Evolutionary conservation across 2,888 invertebrate genomes (phyloP), one percentile per base, ranked within the genome.

Genomic region (Noctua pronuba): DNA sequence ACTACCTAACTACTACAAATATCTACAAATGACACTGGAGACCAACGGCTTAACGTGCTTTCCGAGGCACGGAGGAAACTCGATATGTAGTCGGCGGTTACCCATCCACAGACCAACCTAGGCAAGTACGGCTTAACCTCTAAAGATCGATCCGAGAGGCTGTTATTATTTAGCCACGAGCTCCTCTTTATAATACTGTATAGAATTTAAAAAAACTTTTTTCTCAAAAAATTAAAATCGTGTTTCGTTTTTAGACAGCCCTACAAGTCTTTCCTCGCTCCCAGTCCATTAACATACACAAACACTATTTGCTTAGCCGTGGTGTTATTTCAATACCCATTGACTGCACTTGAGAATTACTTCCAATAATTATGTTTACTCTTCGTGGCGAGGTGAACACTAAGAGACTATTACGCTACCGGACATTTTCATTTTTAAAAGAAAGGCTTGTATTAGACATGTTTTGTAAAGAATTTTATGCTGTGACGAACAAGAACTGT

Each of bases 251-350:
- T 31, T 55, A 46, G 87, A 52, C 88, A 88, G 28, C 88, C 88
- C 88, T 87, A 77, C n/a, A 13, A 46, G 49, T 67, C 64, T 58
- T 52, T 68, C 13, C 41, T 38, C 71, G 73, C 85, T 82, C 76
- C 75, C 82, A 85, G 80, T 81, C 82, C 88, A 88, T 88, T 88
- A 88, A 79, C 82, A 84, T 83, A 85, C 79, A 87, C 85, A 85
- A 87, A 84, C 60, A 79, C 77, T 88, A 84, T 88, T 87, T 87
- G 80, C 82, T 83, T 83, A 83, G 65, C 75, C 83, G 70, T 86
- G 87, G 86, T 88, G 88, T 88, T 88, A 88, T 88, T 88, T 84
- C 88, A 88, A 87, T 88, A 87, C 74, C 82, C 87, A 84, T 82
- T 73, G 75, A 86, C 82, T 77, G 74, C 84, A 77, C 80, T 84